Evolutionary conservation across 1,140 invertebrate genomes (phyloP).

Genomic region (Drosophila pachea): DNA sequence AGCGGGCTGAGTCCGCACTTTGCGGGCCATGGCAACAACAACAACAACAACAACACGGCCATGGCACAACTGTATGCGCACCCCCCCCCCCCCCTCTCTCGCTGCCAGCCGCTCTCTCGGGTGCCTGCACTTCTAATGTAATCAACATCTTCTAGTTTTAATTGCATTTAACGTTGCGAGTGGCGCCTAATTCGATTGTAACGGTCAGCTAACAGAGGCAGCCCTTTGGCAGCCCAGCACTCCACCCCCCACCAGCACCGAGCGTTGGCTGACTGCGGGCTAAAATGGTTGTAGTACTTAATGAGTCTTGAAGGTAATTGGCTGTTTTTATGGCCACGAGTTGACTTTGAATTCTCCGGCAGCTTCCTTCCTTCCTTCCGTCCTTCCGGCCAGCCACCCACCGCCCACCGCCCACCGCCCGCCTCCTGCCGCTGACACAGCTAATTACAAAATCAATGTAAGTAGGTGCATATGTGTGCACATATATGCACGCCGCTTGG

Average conservation of each 20-base stretch:
- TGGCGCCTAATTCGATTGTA: conserved; percentile 74
- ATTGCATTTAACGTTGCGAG: conserved; percentile 73
- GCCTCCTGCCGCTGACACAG: conserved; percentile 28
- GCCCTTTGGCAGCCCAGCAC: conserved; percentile 39
- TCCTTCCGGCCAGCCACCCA: not conserved
- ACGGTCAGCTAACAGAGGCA: conserved; percentile 62
- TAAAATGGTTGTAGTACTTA: conserved; percentile 62
- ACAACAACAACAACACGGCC: not conserved
- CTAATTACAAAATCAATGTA: conserved; percentile 73
- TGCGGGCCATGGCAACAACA: not conserved
- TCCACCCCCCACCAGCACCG: not conserved
- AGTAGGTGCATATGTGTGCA: conserved; percentile 36
- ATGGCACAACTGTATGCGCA: too few species aligned
- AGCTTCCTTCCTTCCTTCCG: conserved; percentile 45
- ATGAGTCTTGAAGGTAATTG: conserved; percentile 75
- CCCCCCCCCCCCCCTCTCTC: not conserved
- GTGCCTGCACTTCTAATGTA: conserved; percentile 71
- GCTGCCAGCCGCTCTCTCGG: conserved; percentile 37
- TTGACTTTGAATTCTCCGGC: conserved; percentile 61
- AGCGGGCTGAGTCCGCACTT: too few species aligned
- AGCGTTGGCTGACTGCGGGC: conserved; percentile 16
- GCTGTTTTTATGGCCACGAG: conserved; percentile 68
- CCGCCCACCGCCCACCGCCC: not conserved
- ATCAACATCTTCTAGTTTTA: conserved; percentile 76
- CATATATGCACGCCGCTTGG: not conserved